Evolutionary conservation across 1,140 invertebrate species (phyloP), one percentile per base, ranked within the genome.

Genomic region (Homalodisca vitripennis): DNA sequence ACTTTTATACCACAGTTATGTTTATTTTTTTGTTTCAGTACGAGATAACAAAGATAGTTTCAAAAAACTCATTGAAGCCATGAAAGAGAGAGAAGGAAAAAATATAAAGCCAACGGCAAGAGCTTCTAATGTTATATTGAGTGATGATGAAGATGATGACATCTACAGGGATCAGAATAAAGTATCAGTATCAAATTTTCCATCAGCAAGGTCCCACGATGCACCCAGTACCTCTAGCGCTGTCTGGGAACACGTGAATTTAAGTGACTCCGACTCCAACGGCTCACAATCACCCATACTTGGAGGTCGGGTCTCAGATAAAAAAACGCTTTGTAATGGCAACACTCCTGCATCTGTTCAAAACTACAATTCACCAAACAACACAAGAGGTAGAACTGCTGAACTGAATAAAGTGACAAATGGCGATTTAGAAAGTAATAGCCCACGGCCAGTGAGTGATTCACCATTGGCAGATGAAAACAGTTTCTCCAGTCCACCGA

Each of bases 41-140:
- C 68, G 76, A 71, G 48, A 68, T n/a, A 77, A 81, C 63, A 79
- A 79, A 71, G 71, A 73, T 17, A 79, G 74, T 67, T 82, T 78
- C 60, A 70, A 80, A 3, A 73, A 70, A 69, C 72, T 82, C 66
- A 80, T 82, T 17, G 68, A 77, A 48, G 66, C 74, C 6, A 76
- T 82, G 13, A 80, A 76, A 72, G 63, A 60, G 41, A 71, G 75
- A 1, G 66, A 73, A 30, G 72, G 70, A n/a, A 24, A 34, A 26
- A 69, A 71, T 20, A 73, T 66, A 3, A 71, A 69, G 62, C 69
- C 69, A 0, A 68, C 69, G 41, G 64, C 68, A 31, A 22, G 30
- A 41, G 6, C 30, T 27, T 22, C 47, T 0, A 62, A 65, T 24
- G 27, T 60, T 34, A 20, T 71, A 20, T 53, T 65, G 3, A 71